Conservation (phyloP, 2,888 invertebrate species). For the Athrips mouffetella region DNA sequence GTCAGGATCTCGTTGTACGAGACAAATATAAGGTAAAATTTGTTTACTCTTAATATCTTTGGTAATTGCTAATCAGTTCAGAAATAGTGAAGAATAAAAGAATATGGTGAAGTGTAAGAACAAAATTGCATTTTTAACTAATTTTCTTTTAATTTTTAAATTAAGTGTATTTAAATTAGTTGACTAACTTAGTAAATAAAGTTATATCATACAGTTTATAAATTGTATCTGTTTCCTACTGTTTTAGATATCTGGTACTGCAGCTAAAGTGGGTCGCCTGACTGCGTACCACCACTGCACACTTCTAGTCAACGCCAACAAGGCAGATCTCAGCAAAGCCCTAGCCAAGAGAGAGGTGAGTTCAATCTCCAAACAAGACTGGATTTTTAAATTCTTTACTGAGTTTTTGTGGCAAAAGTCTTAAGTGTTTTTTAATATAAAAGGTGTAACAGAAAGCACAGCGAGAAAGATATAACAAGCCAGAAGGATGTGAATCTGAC, state of each 20-base stretch:
- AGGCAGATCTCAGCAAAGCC: slow-evolving; percentile 83
- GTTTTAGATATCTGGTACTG: slow-evolving; percentile 94
- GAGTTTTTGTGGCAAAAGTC: no score
- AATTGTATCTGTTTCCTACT: no score
- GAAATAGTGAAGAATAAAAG: no score
- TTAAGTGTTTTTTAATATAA: no score
- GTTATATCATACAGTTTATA: no score
- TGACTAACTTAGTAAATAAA: no score
- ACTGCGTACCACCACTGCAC: slow-evolving; percentile 99
- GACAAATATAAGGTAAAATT: slow-evolving; percentile 85
- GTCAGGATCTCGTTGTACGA: slow-evolving; percentile 92
- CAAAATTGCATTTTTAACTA: neutral
- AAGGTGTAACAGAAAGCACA: no score
- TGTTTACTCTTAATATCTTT: no score
- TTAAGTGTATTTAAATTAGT: neutral
- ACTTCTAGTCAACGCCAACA: slow-evolving; percentile 91
- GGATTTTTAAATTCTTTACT: slow-evolving; percentile 13
- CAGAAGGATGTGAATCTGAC: no score
- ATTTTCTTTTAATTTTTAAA: neutral
- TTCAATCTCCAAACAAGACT: slow-evolving; percentile 29
- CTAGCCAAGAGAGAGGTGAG: slow-evolving; percentile 87
- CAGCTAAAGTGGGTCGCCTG: slow-evolving; percentile 91
- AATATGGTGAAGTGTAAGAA: no score
- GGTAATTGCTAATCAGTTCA: no score
- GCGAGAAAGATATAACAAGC: no score